These are phyloP conservation scores for Heliconius nattereri DNA, from an alignment of 1,140 invertebrate genomes.

Conservation along the genomic window DNA sequence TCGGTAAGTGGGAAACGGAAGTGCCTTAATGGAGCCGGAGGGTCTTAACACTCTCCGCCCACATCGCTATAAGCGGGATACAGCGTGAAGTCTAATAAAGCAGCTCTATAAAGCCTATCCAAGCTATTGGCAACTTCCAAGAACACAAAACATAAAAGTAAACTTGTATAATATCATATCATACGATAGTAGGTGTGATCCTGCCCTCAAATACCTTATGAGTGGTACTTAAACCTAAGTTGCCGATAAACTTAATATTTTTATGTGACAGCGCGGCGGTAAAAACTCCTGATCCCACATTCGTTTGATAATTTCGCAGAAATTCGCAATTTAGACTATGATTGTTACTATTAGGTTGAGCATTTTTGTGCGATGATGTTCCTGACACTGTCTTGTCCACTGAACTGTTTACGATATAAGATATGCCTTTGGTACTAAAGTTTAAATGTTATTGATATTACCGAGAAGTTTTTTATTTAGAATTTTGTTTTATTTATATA, in stretches of 20 bases:
- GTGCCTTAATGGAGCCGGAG: neutral
- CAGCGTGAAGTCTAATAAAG: neutral
- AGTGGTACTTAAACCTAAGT: conserved; percentile 56
- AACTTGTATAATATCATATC: conserved; percentile 38
- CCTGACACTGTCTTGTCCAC: neutral
- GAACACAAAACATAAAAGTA: conserved; percentile 52
- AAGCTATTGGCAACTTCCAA: conserved; percentile 49
- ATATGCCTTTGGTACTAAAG: neutral
- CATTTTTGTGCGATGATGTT: conserved; percentile 50
- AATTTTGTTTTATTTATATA: neutral
- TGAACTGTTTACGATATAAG: neutral
- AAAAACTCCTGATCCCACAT: conserved; percentile 57
- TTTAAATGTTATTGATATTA: conserved; percentile 1
- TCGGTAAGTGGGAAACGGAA: no score
- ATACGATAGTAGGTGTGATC: conserved; percentile 56
- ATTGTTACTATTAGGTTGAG: conserved; percentile 55
- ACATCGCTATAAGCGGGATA: no score
- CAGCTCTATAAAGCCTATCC: neutral
- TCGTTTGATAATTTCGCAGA: conserved; percentile 59
- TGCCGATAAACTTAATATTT: conserved; percentile 74
- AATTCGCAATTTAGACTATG: conserved; percentile 52
- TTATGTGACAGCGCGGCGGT: conserved; percentile 65
- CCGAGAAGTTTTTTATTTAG: neutral
- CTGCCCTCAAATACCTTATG: conserved; percentile 49
- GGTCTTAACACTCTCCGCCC: no score